phyloP scores from a whole-genome alignment of 2,888 invertebrate genomes.

The Urechis unicinctus region DNA sequence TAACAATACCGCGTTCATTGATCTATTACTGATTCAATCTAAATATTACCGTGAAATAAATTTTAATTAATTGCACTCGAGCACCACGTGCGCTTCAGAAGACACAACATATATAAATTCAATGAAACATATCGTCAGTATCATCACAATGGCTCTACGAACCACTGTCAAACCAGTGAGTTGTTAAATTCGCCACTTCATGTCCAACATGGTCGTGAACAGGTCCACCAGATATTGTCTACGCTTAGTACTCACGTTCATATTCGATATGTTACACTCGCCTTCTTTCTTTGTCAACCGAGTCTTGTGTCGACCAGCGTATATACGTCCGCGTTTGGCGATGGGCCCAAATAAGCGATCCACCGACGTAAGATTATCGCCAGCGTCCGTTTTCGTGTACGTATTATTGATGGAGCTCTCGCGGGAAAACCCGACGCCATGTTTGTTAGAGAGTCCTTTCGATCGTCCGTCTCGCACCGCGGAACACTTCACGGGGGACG shows the following conservation, averaged over 20 bases:
- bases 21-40: too few species aligned
- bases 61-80: too few species aligned
- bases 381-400: background rate
- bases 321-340: conserved; percentile 15
- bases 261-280: conserved; percentile 93
- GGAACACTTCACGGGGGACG: too few species aligned
- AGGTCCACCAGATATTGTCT: conserved; percentile 77
- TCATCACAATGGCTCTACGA: too few species aligned
- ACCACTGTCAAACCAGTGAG: too few species aligned
- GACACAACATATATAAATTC: too few species aligned
- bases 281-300: conserved; percentile 95
- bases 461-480: background rate
- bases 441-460: background rate
- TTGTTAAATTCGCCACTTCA: conserved; percentile 55
- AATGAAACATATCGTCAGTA: too few species aligned
- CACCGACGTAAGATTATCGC: background rate
- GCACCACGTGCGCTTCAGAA: too few species aligned
- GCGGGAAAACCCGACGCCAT: too few species aligned
- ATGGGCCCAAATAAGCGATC: conserved; percentile 9
- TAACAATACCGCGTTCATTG: too few species aligned
- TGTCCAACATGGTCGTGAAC: conserved; percentile 54
- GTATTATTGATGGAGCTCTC: background rate
- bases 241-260: conserved; percentile 85
- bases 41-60: too few species aligned
- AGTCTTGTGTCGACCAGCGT: conserved; percentile 22